Conservation (phyloP, 2,797 vertebrate species). For the Eidolon dupreanum region DNA sequence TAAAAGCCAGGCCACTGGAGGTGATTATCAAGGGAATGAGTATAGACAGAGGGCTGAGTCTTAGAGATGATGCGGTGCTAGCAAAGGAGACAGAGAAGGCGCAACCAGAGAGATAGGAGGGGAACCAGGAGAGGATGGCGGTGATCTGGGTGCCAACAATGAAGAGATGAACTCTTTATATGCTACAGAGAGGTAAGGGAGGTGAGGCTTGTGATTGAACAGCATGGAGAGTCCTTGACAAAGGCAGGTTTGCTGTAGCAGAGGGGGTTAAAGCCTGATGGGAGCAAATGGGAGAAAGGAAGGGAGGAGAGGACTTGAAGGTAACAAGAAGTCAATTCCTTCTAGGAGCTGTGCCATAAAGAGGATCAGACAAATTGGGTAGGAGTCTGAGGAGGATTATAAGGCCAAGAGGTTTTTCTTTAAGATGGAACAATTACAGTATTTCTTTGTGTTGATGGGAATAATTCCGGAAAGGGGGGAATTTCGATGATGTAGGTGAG, state of each 20-base stretch:
- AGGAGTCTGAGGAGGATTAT: background rate
- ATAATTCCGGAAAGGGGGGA: background rate
- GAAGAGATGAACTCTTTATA: background rate
- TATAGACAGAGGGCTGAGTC: background rate
- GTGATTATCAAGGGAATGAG: background rate
- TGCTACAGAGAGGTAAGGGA: background rate
- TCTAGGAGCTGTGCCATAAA: background rate
- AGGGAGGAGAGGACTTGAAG: background rate
- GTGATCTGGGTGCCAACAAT: accelerated
- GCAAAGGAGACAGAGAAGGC: background rate
- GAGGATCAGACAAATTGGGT: background rate
- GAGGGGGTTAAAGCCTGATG: background rate
- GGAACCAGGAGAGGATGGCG: background rate
- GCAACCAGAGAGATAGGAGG: background rate
- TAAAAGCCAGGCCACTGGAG: constrained; percentile 6
- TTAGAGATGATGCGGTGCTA: background rate
- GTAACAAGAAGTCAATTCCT: background rate
- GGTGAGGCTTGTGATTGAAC: background rate
- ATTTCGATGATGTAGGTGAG: background rate
- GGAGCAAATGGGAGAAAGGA: background rate
- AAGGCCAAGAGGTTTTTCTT: background rate
- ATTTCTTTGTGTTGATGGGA: background rate
- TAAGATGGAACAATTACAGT: background rate
- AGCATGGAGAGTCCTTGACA: background rate
- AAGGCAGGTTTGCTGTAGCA: background rate